Percentiles rank a stretch among this genome's conserved stretches.
phyloP scores from a whole-genome alignment of 2,888 invertebrate species.

The Saturnia japonica region DNA sequence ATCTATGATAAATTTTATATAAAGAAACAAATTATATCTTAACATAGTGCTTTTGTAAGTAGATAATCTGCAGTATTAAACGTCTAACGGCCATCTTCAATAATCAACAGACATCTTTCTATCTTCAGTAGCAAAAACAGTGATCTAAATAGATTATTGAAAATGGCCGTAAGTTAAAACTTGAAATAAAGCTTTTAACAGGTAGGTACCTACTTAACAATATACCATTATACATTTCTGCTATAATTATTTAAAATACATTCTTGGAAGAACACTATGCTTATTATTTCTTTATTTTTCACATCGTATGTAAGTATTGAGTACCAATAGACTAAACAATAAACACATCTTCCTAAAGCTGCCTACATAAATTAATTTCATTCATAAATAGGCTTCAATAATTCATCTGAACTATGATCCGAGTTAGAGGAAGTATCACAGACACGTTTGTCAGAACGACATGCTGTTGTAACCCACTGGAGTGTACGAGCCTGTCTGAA shows the following conservation, averaged over 20 bases:
- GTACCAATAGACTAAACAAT: neutral
- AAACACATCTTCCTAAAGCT: neutral
- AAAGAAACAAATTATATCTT: no score
- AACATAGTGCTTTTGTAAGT: no score
- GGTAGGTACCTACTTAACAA: no score
- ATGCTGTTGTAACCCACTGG: slow-evolving; percentile 65
- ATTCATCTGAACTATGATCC: slow-evolving; percentile 68
- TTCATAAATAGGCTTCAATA: slow-evolving; percentile 69
- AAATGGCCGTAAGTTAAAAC: no score
- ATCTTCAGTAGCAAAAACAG: no score
- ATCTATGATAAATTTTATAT: no score
- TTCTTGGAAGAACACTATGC: neutral
- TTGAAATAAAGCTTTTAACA: no score
- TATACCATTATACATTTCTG: neutral
- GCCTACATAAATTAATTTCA: slow-evolving; percentile 26
- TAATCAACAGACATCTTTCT: no score
- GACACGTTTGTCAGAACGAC: slow-evolving; percentile 40
- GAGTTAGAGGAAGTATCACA: slow-evolving; percentile 54
- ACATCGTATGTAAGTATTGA: neutral
- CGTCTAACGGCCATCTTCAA: no score
- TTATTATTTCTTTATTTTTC: neutral
- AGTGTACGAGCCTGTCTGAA: slow-evolving; percentile 54
- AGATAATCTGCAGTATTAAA: no score
- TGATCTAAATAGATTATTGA: no score
- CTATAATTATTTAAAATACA: neutral